Percentiles rank a stretch among this genome's conserved stretches.
Evolutionary conservation across 37 sponge, comb jelly and placozoan species (phyloP).

Genomic region (Ianthella basta): DNA sequence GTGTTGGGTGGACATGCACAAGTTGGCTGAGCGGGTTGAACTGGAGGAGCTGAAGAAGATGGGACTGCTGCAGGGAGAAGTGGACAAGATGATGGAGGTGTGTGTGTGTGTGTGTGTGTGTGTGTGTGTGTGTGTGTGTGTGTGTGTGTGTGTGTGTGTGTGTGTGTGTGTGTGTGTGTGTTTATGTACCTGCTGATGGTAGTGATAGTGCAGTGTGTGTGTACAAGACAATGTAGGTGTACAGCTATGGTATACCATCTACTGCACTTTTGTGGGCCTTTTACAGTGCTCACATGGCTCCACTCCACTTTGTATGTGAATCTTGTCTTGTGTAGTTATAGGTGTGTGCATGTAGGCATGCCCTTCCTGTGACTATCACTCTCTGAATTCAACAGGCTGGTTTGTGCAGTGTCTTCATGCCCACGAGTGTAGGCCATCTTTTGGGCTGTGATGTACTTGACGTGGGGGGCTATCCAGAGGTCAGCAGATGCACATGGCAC

Average conservation of each 20-base stretch:
- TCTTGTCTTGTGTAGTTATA: slow-evolving; percentile 24
- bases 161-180: slow-evolving; percentile 26
- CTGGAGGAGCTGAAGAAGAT: slow-evolving; percentile 74
- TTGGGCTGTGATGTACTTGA: slow-evolving; percentile 96
- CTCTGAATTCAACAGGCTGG: slow-evolving; percentile 17
- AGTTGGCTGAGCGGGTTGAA: slow-evolving; percentile 80
- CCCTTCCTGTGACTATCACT: not conserved
- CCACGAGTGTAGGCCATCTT: slow-evolving; percentile 98
- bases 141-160: not conserved
- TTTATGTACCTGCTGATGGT: not conserved
- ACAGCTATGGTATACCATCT: not conserved
- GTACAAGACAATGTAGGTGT: not conserved
- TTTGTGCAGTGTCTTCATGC: slow-evolving; percentile 95
- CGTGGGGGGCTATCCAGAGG: slow-evolving; percentile 96
- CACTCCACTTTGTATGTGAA: slow-evolving; percentile 14
- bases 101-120: slow-evolving; percentile 23
- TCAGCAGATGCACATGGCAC: no score
- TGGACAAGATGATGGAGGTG: not conserved
- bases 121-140: not conserved
- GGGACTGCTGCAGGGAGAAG: slow-evolving; percentile 53
- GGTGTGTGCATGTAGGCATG: not conserved
- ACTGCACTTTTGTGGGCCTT: not conserved
- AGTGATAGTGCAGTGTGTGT: not conserved
- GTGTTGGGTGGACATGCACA: slow-evolving; percentile 85
- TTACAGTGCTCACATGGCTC: slow-evolving; percentile 2